phyloP scores from a whole-genome alignment of 2,113 vertebrate species.

The Pseudopodoces humilis region DNA sequence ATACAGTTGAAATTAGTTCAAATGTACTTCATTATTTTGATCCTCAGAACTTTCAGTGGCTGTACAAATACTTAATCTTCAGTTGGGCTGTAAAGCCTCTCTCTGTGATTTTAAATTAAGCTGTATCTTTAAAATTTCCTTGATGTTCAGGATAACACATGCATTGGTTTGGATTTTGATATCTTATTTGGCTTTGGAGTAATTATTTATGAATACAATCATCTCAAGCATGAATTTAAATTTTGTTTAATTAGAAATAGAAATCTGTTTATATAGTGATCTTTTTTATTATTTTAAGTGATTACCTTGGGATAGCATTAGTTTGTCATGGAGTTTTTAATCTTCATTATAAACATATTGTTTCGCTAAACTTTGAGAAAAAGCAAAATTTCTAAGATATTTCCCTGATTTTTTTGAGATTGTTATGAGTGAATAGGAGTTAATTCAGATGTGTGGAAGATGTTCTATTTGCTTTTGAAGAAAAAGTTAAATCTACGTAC shows the following conservation, averaged over 20 bases:
- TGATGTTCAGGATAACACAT: neutral
- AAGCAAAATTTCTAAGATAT: neutral
- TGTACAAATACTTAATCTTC: neutral
- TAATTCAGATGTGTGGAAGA: neutral
- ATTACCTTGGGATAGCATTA: neutral
- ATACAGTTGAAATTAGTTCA: neutral
- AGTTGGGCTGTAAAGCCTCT: rapidly evolving
- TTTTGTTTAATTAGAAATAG: neutral
- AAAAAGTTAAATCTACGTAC: neutral
- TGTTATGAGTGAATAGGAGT: neutral
- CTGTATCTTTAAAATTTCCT: neutral
- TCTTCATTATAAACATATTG: neutral
- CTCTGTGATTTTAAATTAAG: neutral
- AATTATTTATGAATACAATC: neutral
- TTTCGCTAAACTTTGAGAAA: neutral
- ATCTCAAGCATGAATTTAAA: neutral
- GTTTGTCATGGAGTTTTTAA: neutral
- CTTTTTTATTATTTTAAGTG: neutral
- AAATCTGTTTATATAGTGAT: neutral
- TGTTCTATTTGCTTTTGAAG: neutral
- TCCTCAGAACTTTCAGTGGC: neutral
- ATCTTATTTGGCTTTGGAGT: neutral
- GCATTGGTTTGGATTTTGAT: neutral
- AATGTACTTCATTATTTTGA: neutral
- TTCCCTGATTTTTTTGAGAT: neutral